Evolutionary conservation across 2,888 invertebrate species (phyloP).

Genomic region (Ferrisia virgata): DNA sequence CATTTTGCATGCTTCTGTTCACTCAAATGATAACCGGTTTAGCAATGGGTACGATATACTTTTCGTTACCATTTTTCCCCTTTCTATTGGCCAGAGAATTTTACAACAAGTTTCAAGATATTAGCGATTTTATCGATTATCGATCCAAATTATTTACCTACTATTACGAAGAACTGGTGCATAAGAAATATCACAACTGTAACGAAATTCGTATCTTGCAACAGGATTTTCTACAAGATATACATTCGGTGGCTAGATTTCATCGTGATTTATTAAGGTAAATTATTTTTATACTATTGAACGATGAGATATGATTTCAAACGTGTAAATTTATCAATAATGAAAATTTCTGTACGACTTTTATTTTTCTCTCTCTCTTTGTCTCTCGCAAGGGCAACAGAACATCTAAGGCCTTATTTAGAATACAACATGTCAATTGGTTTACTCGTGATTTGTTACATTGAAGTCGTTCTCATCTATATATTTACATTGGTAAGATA

Average conservation of each 20-base stretch:
- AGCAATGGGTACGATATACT: neutral
- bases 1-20: neutral
- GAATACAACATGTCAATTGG: neutral
- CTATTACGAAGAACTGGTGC: neutral
- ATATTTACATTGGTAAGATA: neutral
- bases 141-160: neutral
- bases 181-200: neutral
- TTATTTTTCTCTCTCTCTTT: no score
- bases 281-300: no score
- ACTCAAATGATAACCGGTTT: neutral
- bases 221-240: neutral
- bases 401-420: neutral
- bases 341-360: no score
- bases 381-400: neutral
- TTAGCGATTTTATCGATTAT: neutral
- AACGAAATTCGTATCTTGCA: neutral
- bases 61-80: neutral
- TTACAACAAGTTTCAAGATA: neutral
- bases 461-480: neutral
- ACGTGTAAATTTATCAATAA: no score
- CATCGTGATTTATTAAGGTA: neutral
- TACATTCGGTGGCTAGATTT: neutral
- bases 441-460: neutral
- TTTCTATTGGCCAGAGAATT: neutral
- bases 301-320: no score